Evolutionary conservation across 2,113 vertebrate genomes (phyloP), one percentile per base, ranked within the genome.

Genomic region (Sphaerodactylus townsendi): DNA sequence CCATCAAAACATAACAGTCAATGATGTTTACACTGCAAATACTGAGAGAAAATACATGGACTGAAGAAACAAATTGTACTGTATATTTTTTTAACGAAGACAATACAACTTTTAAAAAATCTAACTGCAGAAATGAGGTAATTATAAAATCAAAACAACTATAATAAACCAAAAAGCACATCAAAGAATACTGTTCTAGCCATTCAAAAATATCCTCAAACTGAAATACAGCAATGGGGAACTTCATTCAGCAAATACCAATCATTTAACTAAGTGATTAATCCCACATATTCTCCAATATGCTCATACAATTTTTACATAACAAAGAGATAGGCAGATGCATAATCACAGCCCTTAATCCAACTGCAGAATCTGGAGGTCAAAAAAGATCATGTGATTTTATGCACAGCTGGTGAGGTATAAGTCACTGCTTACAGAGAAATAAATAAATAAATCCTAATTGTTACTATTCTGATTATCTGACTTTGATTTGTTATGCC

Each of bases 321-420:
- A 90, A 85, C 81, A 39, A 81, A 1, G 0, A n/a, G 6, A 68
- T 37, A 77, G 73, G 81, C 69, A 86, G 86, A 89, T 88, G 89
- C 78, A 87, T 88, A 87, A 35, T 79, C 11, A 76, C 35, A 88
- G 82, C 59, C 68, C 74, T 92, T 90, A 92, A 93, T 91, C 86
- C 81, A 89, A 78, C 75, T 65, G 65, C 72, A 80, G 33, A 9
- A 65, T 0, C 10, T 71, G 85, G 69, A 91, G 72, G 48, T 84
- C 90, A 91, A 5, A 91, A n/a, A 81, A 82, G 70, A 41, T 37
- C 53, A 37, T 30, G 25, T 9, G 10, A 81, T 83, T 85, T 76
- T 84, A 78, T 77, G 81, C 79, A 87, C 72, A 89, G 77, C 62
- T 88, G 86, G 65, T 59, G 72, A 79, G 0, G 0, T 1, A 21